phyloP scores from a whole-genome alignment of 2,797 vertebrate genomes.

The Chaetophractus vellerosus region DNA sequence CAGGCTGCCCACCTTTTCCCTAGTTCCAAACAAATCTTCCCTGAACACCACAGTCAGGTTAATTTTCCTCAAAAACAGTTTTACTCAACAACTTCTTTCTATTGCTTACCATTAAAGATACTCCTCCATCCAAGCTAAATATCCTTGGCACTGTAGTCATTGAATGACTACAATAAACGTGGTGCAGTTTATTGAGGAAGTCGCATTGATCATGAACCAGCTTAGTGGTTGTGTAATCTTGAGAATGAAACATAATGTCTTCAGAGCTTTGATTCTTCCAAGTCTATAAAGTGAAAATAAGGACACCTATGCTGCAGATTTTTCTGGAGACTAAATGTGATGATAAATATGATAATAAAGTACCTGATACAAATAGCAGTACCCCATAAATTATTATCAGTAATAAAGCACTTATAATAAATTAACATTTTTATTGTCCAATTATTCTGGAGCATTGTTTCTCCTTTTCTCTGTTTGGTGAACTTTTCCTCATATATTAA shows the following conservation, averaged over 20 bases:
- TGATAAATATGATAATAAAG: not conserved
- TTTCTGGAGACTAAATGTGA: not conserved
- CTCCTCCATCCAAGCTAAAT: not conserved
- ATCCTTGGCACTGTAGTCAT: not conserved
- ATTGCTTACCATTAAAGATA: not conserved
- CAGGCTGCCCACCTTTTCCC: not conserved
- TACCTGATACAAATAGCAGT: not conserved
- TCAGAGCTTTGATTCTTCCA: not conserved
- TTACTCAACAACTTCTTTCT: not conserved
- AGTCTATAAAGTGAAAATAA: not conserved
- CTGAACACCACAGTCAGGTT: not conserved
- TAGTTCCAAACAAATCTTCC: not conserved
- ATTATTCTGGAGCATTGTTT: not conserved
- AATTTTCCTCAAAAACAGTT: not conserved
- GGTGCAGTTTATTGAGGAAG: not conserved
- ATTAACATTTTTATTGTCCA: not conserved
- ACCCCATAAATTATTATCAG: not conserved
- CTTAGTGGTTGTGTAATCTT: not conserved
- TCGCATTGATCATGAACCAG: not conserved
- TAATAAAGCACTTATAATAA: no score
- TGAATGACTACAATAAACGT: no score
- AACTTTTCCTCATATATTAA: conserved; percentile 29
- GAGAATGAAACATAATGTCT: not conserved
- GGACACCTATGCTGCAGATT: not conserved
- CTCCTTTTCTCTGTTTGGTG: not conserved